Percentiles rank a stretch among this genome's conserved stretches.
Conservation (phyloP, 2,113 vertebrate species). For the Mobula birostris region DNA sequence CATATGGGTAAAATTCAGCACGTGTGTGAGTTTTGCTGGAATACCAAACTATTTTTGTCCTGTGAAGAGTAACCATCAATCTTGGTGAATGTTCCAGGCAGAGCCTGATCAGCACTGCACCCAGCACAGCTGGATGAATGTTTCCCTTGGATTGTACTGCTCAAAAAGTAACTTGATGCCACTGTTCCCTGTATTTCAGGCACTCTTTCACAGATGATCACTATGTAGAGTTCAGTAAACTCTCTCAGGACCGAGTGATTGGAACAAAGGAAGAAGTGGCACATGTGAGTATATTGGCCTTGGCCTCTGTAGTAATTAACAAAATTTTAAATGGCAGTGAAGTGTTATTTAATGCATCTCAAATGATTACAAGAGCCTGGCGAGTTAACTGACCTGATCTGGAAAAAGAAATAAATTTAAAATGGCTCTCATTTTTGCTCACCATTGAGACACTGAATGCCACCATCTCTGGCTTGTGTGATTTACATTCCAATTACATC, state of each 20-base stretch:
- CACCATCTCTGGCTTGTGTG: not conserved
- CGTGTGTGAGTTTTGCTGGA: not conserved
- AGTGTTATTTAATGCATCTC: not conserved
- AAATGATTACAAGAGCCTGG: not conserved
- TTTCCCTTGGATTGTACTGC: not conserved
- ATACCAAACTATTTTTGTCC: not conserved
- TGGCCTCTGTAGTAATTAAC: not conserved
- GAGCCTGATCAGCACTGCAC: not conserved
- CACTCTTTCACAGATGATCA: slow-evolving; percentile 97
- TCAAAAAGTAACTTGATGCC: not conserved
- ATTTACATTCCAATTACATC: not conserved
- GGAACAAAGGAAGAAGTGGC: slow-evolving; percentile 94
- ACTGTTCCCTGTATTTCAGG: slow-evolving; percentile 50
- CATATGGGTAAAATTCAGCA: not conserved
- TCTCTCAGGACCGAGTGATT: slow-evolving; percentile 94
- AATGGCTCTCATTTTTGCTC: not conserved
- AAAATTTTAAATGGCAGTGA: not conserved
- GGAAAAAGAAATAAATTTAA: not conserved
- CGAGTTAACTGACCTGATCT: not conserved
- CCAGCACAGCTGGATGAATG: not conserved
- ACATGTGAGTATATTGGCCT: slow-evolving; percentile 63
- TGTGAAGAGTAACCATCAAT: not conserved
- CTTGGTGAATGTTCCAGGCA: not conserved
- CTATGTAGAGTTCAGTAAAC: slow-evolving; percentile 98
- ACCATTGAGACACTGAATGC: not conserved